A percentile compares a stretch with the other conserved stretches of the same genome.
phyloP scores from a whole-genome alignment of 2,113 vertebrate species.

The Toxotes jaculatrix region DNA sequence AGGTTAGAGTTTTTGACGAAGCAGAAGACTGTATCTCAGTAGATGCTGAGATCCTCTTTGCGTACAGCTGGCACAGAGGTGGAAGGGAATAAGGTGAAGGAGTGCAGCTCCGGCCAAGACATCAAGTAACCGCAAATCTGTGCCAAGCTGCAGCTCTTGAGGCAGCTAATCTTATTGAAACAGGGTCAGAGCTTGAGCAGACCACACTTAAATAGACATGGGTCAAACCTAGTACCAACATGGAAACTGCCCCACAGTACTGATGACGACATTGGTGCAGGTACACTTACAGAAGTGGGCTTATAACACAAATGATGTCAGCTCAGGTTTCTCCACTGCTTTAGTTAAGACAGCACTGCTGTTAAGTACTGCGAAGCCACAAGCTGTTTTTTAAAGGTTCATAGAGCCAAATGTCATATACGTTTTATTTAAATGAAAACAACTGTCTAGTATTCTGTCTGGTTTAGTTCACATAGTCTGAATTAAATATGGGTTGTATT shows the following conservation, averaged over 20 bases:
- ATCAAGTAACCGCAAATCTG: conserved; percentile 44
- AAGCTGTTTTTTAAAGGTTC: background rate
- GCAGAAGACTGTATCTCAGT: background rate
- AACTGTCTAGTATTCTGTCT: background rate
- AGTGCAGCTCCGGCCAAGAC: conserved; percentile 35
- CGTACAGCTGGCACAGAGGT: background rate
- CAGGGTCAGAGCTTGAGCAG: conserved; percentile 31
- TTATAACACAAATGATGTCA: background rate
- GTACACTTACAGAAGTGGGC: conserved; percentile 11
- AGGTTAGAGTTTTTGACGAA: background rate
- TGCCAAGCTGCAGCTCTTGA: conserved; percentile 51
- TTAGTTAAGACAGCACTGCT: background rate
- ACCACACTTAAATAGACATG: conserved; percentile 65
- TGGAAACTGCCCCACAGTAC: background rate
- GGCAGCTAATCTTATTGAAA: conserved; percentile 68
- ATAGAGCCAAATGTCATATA: background rate
- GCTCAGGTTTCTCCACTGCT: background rate
- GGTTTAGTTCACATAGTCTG: background rate
- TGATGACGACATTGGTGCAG: conserved; percentile 17
- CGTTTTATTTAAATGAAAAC: background rate
- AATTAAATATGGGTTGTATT: too few relatives aligned
- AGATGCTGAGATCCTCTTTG: background rate
- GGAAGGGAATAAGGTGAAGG: conserved; percentile 9
- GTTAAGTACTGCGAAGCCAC: background rate
- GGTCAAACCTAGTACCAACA: conserved; percentile 15